Percentiles rank a stretch among this genome's conserved stretches.
Evolutionary conservation across 1,140 invertebrate genomes (phyloP).

Genomic region (Anagrus nilaparvatae): DNA sequence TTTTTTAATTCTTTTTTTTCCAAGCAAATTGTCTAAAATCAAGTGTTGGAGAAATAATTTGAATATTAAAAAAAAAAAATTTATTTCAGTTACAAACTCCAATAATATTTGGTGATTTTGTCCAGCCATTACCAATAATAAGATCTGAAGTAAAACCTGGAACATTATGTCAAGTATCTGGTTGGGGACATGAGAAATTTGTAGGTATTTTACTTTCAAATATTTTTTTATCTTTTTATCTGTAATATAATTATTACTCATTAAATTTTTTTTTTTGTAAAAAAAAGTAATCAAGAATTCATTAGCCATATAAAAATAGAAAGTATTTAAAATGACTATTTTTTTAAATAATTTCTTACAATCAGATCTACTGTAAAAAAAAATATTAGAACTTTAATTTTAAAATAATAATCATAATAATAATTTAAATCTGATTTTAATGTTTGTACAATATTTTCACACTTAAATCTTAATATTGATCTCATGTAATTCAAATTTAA

Average conservation of each 20-base stretch:
- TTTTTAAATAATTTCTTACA: too few relatives aligned
- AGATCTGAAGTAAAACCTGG: background rate
- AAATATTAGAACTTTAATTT: too few relatives aligned
- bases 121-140: background rate
- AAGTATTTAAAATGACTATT: too few relatives aligned
- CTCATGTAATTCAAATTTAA: too few relatives aligned
- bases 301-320: too few relatives aligned
- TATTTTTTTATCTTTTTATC: too few relatives aligned
- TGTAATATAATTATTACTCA: background rate
- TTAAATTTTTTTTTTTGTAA: background rate
- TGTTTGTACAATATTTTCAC: too few relatives aligned
- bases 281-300: too few relatives aligned
- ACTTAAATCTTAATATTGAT: too few relatives aligned
- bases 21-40: background rate
- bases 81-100: slow-evolving; percentile 3
- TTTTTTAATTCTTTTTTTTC: background rate
- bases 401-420: too few relatives aligned
- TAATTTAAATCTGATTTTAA: too few relatives aligned
- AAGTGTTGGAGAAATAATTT: background rate
- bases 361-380: too few relatives aligned
- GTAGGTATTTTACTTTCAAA: slow-evolving; percentile 13
- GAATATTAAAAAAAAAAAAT: background rate
- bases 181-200: slow-evolving; percentile 11
- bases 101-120: background rate
- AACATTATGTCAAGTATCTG: slow-evolving; percentile 12